Conservation (phyloP, 2,888 invertebrate species). For the Ophioninae sp. region DNA sequence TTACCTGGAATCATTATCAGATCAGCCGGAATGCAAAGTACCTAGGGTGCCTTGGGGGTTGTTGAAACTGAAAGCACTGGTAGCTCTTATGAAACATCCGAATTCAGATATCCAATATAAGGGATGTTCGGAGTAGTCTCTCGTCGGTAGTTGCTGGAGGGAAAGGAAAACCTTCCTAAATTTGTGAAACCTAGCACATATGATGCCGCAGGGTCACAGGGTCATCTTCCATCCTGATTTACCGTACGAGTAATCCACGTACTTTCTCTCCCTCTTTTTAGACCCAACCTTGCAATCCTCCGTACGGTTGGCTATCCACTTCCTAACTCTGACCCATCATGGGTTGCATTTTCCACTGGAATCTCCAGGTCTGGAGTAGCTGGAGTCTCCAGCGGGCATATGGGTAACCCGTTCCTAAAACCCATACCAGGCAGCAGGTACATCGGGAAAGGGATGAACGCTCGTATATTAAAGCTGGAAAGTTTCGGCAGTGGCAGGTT, state of each 20-base stretch:
- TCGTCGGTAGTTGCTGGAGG: slow-evolving; percentile 40
- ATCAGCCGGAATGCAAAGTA: slow-evolving; percentile 48
- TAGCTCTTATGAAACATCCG: slow-evolving; percentile 54
- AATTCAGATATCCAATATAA: slow-evolving; percentile 55
- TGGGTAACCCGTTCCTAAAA: neutral
- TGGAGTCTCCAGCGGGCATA: neutral
- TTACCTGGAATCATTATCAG: slow-evolving; percentile 32
- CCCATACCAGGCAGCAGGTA: neutral
- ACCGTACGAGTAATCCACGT: slow-evolving; percentile 33
- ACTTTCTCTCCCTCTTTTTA: neutral
- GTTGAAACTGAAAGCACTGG: slow-evolving; percentile 64
- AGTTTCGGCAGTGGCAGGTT: neutral
- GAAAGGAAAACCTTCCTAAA: neutral
- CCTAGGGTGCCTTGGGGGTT: neutral
- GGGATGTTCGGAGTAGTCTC: slow-evolving; percentile 47
- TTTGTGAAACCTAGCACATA: neutral
- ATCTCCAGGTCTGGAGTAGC: neutral
- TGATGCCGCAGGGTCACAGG: slow-evolving; percentile 44
- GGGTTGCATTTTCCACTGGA: neutral
- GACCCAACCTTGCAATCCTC: neutral
- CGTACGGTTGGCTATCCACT: neutral
- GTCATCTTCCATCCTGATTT: slow-evolving; percentile 47
- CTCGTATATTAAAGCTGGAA: neutral
- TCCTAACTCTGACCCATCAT: neutral
- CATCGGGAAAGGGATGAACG: neutral